Percentiles rank a stretch among this genome's conserved stretches.
These are phyloP conservation scores for Gallinago jamesoni DNA, from an alignment of 2,113 vertebrate genomes.

Conservation along the genomic window DNA sequence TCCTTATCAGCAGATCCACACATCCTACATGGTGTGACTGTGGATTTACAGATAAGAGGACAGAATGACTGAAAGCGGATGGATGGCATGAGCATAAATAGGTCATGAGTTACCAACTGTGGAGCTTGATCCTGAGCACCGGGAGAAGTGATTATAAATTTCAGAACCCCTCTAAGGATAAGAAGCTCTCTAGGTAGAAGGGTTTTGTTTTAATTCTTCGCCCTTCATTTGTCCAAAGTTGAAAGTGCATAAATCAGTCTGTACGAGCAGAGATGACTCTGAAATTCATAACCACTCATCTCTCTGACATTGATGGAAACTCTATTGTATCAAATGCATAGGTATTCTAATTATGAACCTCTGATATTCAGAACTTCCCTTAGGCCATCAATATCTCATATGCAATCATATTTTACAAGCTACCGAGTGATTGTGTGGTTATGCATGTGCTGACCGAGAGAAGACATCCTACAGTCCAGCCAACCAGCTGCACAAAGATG, in stretches of 20 bases:
- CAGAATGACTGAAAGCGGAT: slow-evolving; percentile 36
- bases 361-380: slow-evolving; percentile 63
- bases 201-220: slow-evolving; percentile 51
- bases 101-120: not conserved
- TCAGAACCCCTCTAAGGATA: slow-evolving; percentile 2
- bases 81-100: slow-evolving; percentile 35
- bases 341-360: slow-evolving; percentile 59
- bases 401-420: slow-evolving; percentile 64
- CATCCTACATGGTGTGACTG: slow-evolving; percentile 23
- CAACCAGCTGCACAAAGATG: slow-evolving; percentile 14
- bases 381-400: slow-evolving; percentile 53
- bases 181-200: slow-evolving; percentile 46
- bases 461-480: not conserved
- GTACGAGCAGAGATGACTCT: slow-evolving; percentile 34
- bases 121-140: slow-evolving; percentile 14
- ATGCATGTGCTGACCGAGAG: not conserved
- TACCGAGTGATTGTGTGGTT: not conserved
- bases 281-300: slow-evolving; percentile 68
- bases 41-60: slow-evolving; percentile 45
- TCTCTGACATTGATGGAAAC: slow-evolving; percentile 62
- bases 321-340: slow-evolving; percentile 46
- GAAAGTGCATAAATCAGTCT: slow-evolving; percentile 60
- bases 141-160: not conserved
- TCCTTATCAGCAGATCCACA: slow-evolving; percentile 63
- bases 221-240: slow-evolving; percentile 59